These are phyloP conservation scores for Periophthalmodon schlosseri DNA, from an alignment of 2,113 vertebrate genomes.

Conservation along the genomic window DNA sequence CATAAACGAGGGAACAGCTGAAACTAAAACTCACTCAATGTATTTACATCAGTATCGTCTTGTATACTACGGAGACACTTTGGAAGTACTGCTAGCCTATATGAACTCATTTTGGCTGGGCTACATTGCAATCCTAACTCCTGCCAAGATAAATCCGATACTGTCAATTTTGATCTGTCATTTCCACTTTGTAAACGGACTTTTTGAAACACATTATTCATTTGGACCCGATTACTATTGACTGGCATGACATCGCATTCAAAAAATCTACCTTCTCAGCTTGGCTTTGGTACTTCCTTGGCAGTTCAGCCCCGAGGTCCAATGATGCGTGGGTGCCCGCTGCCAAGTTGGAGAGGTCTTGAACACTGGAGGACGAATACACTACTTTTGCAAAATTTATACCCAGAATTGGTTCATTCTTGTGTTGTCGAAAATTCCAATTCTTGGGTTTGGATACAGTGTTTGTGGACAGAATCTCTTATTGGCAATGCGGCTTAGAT, in stretches of 20 bases:
- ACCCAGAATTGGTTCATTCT: constrained; percentile 47
- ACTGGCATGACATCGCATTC: constrained; percentile 17
- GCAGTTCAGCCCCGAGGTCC: constrained; percentile 43
- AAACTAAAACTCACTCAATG: no score
- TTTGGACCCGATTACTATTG: constrained; percentile 32
- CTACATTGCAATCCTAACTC: background rate
- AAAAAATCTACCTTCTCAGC: constrained; percentile 11
- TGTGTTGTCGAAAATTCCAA: constrained; percentile 52
- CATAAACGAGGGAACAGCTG: no score
- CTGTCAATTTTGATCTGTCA: constrained; percentile 8
- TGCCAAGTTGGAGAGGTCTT: constrained; percentile 54
- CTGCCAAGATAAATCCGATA: background rate
- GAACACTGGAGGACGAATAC: constrained; percentile 43
- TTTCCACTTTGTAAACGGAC: constrained; percentile 27
- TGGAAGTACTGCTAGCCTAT: background rate
- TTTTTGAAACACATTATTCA: constrained; percentile 34
- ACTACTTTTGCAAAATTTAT: constrained; percentile 51
- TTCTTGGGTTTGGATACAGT: constrained; percentile 39
- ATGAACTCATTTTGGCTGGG: background rate
- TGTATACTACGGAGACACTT: background rate
- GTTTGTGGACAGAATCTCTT: constrained; percentile 33
- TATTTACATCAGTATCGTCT: background rate
- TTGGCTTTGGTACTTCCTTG: constrained; percentile 12
- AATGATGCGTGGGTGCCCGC: constrained; percentile 29
- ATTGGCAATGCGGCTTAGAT: constrained; percentile 24